Evolutionary conservation across 2,888 invertebrate species (phyloP).

Genomic region (Oeneis ivallda): DNA sequence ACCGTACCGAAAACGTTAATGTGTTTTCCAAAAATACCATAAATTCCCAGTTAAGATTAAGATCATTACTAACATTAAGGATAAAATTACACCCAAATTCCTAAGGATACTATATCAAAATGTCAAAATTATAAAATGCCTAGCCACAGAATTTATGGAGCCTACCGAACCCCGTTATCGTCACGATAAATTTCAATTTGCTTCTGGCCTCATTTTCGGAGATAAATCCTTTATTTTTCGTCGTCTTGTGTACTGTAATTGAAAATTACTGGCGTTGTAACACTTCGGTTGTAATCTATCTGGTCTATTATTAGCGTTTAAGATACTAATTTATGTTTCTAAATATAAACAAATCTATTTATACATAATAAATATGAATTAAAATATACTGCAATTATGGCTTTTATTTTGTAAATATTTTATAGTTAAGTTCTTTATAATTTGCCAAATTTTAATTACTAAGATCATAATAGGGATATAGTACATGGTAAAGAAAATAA

Average conservation of each 20-base stretch:
- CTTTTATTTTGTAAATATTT: no score
- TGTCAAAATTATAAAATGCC: slow-evolving; percentile 28
- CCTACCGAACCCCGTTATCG: slow-evolving; percentile 70
- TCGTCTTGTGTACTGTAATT: slow-evolving; percentile 56
- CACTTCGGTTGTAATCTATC: slow-evolving; percentile 10
- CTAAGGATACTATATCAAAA: slow-evolving; percentile 23
- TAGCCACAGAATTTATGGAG: slow-evolving; percentile 32
- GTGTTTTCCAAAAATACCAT: background rate
- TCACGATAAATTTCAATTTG: slow-evolving; percentile 71
- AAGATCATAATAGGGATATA: no score
- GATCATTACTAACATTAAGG: slow-evolving; percentile 15
- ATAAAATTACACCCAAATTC: slow-evolving; percentile 16
- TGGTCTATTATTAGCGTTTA: background rate
- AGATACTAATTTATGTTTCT: background rate
- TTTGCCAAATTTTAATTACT: no score
- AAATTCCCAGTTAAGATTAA: slow-evolving; percentile 1
- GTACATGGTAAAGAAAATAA: no score
- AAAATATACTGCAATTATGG: no score
- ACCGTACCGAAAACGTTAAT: no score
- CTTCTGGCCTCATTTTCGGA: slow-evolving; percentile 52
- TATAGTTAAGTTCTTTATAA: no score
- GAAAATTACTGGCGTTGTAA: slow-evolving; percentile 51
- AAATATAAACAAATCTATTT: no score
- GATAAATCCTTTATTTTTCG: slow-evolving; percentile 49
- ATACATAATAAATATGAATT: no score